Percentiles rank a stretch among this genome's conserved stretches.
phyloP scores from a whole-genome alignment of 1,140 invertebrate genomes.

The Pemphigus obesinymphae region DNA sequence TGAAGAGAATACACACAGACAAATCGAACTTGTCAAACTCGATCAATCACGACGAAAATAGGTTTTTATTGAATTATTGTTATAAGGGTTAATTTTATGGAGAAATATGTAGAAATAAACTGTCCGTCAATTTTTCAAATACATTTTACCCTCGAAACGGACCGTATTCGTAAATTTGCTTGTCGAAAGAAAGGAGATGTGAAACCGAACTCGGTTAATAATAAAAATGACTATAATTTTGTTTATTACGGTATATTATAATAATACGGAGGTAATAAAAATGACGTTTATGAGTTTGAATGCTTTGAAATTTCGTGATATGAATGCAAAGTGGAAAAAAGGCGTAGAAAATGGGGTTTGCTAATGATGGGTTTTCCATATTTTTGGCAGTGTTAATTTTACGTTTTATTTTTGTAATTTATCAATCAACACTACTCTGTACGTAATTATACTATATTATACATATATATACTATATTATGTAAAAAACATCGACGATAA shows the following conservation, averaged over 20 bases:
- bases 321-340: neutral
- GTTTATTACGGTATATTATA: neutral
- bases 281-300: neutral
- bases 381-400: neutral
- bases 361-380: neutral
- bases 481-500: no score
- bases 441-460: no score
- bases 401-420: neutral
- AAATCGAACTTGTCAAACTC: neutral
- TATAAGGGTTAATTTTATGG: neutral
- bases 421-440: no score
- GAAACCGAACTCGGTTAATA: neutral
- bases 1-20: no score
- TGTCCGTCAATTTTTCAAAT: constrained; percentile 3
- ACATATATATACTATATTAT: no score
- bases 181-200: neutral
- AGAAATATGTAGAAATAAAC: neutral
- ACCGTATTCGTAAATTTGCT: no score
- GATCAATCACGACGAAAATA: neutral
- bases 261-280: neutral
- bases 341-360: neutral
- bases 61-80: neutral
- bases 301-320: neutral
- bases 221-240: neutral
- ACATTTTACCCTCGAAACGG: neutral